These are phyloP conservation scores for Troglohyphantes excavatus DNA, from an alignment of 2,888 invertebrate genomes.

Conservation along the genomic window DNA sequence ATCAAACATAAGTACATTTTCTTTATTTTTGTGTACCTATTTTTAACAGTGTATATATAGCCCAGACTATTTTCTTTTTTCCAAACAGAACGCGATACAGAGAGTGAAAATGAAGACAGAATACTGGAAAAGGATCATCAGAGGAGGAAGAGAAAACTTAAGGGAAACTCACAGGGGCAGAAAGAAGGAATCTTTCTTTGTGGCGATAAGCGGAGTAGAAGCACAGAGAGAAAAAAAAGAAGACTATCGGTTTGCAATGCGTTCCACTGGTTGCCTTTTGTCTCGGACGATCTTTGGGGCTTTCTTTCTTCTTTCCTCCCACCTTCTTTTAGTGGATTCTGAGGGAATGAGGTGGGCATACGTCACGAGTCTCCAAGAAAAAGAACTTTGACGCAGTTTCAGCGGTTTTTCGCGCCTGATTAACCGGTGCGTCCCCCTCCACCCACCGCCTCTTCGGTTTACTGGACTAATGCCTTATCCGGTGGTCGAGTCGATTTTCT, in stretches of 20 bases:
- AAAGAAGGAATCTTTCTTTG: slow-evolving; percentile 10
- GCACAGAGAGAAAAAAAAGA: slow-evolving; percentile 37
- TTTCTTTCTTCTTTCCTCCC: not conserved
- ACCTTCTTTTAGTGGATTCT: not conserved
- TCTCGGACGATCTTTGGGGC: slow-evolving; percentile 17
- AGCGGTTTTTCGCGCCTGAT: slow-evolving; percentile 65
- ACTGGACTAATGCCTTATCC: slow-evolving; percentile 51
- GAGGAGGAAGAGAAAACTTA: slow-evolving; percentile 17
- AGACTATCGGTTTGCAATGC: slow-evolving; percentile 54
- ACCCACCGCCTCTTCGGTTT: slow-evolving; percentile 39
- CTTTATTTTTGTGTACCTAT: no score
- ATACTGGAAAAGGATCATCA: not conserved
- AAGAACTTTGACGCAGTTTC: slow-evolving; percentile 58
- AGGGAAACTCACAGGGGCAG: slow-evolving; percentile 29
- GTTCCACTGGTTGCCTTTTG: slow-evolving; percentile 67
- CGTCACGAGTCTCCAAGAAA: slow-evolving; percentile 26
- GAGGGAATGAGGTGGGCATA: slow-evolving; percentile 39
- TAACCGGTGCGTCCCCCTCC: no score
- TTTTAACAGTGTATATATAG: no score
- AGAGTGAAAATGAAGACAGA: not conserved
- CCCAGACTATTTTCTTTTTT: no score
- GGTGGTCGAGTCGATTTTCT: slow-evolving; percentile 23
- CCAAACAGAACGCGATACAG: no score
- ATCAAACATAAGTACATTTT: no score
- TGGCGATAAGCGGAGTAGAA: not conserved